Evolutionary conservation across 2,888 invertebrate genomes (phyloP).

Genomic region (Anthophora plumipes): DNA sequence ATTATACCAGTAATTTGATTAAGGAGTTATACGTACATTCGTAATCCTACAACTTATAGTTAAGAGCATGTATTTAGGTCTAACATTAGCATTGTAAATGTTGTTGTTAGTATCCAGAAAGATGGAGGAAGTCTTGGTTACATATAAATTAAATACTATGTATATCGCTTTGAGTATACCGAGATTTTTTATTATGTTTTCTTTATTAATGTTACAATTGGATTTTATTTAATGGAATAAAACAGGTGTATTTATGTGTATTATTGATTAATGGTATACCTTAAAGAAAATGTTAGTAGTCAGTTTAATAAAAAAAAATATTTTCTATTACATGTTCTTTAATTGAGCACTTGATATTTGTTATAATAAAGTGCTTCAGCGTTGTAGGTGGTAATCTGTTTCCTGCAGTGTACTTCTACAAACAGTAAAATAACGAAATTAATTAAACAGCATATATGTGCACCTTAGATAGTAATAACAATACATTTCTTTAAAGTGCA

Average conservation of each 20-base stretch:
- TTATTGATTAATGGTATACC: neutral
- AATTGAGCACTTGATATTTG: slow-evolving; percentile 9
- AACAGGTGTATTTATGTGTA: slow-evolving; percentile 9
- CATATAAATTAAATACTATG: neutral
- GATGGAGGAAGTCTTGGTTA: neutral
- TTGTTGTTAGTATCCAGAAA: neutral
- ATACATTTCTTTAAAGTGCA: slow-evolving; percentile 83
- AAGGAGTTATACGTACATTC: neutral
- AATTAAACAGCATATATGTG: neutral
- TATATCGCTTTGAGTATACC: neutral
- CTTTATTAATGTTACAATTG: slow-evolving; percentile 8
- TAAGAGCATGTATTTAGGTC: neutral
- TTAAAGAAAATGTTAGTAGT: slow-evolving; percentile 3
- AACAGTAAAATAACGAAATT: slow-evolving; percentile 9
- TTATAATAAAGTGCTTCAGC: neutral
- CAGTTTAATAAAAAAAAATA: slow-evolving; percentile 1
- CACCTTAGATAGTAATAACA: slow-evolving; percentile 27
- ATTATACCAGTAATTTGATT: neutral
- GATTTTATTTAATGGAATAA: no score
- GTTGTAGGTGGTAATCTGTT: slow-evolving; percentile 67
- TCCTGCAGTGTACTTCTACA: slow-evolving; percentile 73
- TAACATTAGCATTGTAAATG: neutral
- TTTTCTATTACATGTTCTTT: slow-evolving; percentile 35
- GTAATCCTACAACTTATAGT: neutral
- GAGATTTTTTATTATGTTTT: neutral